phyloP scores from a whole-genome alignment of 2,797 vertebrate species.

The Triplophysa bombifrons region DNA sequence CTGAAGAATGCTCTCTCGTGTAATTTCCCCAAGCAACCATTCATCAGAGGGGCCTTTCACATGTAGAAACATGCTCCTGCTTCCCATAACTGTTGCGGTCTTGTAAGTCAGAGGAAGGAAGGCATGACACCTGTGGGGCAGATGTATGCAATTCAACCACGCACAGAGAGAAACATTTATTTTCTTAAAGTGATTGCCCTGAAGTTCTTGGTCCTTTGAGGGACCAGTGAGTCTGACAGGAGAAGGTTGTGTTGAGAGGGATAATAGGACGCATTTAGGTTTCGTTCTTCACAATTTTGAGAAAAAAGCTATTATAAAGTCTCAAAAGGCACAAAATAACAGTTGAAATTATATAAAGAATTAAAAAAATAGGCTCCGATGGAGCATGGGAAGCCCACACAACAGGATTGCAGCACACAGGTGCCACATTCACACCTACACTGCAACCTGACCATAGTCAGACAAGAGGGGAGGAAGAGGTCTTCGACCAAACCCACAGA shows the following conservation, averaged over 20 bases:
- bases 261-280: not conserved
- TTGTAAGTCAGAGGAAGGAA: slow-evolving; percentile 38
- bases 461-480: slow-evolving; percentile 41
- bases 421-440: slow-evolving; percentile 70
- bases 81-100: slow-evolving; percentile 53
- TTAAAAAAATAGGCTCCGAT: not conserved
- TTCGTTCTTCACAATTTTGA: not conserved
- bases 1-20: slow-evolving; percentile 28
- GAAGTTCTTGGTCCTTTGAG: slow-evolving; percentile 4
- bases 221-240: slow-evolving; percentile 7
- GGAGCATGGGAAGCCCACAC: slow-evolving; percentile 69
- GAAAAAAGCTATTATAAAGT: not conserved
- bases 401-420: slow-evolving; percentile 71
- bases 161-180: slow-evolving; percentile 47
- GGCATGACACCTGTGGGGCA: slow-evolving; percentile 57
- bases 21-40: slow-evolving; percentile 66
- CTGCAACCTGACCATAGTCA: slow-evolving; percentile 41
- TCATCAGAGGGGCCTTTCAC: slow-evolving; percentile 65
- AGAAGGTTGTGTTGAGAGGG: not conserved
- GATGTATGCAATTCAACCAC: slow-evolving; percentile 51
- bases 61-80: slow-evolving; percentile 66
- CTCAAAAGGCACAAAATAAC: not conserved
- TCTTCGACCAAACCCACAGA: slow-evolving; percentile 41
- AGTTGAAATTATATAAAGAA: not conserved
- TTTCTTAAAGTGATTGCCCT: slow-evolving; percentile 45